phyloP scores from a whole-genome alignment of 2,797 vertebrate genomes.

The Tympanoctomys barrerae region DNA sequence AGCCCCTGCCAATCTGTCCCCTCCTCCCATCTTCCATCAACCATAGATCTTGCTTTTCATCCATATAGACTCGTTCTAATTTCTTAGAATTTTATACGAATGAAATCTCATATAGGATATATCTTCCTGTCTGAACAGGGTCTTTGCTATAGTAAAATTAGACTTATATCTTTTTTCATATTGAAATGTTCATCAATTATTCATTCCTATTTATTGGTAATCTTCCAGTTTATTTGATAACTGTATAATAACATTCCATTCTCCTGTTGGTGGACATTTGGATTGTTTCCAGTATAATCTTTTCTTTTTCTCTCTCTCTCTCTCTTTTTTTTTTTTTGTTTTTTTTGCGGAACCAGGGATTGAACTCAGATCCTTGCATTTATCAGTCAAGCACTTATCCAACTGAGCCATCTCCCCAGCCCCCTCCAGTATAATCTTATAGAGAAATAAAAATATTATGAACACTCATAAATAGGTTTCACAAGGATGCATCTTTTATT shows the following conservation, averaged over 20 bases:
- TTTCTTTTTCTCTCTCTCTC: neutral
- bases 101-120: neutral
- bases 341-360: no score
- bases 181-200: neutral
- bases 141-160: neutral
- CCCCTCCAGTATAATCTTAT: neutral
- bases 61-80: neutral
- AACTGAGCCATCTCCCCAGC: no score
- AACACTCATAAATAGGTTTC: neutral
- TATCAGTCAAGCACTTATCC: no score
- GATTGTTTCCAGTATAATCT: neutral
- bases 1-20: neutral
- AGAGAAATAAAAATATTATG: conserved; percentile 3
- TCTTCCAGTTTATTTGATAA: neutral
- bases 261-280: neutral
- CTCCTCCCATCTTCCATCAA: neutral
- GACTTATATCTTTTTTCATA: neutral
- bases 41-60: neutral
- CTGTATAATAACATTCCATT: neutral
- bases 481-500: neutral
- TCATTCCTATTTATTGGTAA: conserved; percentile 14
- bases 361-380: no score
- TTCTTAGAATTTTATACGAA: conserved; percentile 21
- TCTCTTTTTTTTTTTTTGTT: no score
- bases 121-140: neutral